Evolutionary conservation across 2,888 invertebrate species (phyloP).

Genomic region (Pristionchus japonicus): DNA sequence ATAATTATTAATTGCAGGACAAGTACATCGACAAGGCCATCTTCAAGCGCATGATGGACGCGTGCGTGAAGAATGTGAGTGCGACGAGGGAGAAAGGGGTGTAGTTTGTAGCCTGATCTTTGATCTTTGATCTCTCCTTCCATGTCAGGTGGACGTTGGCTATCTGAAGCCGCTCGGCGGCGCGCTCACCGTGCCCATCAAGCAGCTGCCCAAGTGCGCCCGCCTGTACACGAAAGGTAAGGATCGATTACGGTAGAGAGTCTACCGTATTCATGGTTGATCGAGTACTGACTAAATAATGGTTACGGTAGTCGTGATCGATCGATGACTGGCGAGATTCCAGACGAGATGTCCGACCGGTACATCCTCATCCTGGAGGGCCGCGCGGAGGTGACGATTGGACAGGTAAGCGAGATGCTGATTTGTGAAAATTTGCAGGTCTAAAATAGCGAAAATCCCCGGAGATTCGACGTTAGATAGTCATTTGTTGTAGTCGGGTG

Average conservation of each 20-base stretch:
- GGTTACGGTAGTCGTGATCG: too few relatives aligned
- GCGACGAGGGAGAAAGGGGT: too few relatives aligned
- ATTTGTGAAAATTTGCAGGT: background rate
- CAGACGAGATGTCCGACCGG: conserved; percentile 21
- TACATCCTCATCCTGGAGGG: conserved; percentile 46
- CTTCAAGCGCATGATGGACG: background rate
- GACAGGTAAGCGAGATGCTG: conserved; percentile 30
- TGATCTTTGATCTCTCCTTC: conserved; percentile 25
- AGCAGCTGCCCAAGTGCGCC: conserved; percentile 31
- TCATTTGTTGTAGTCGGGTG: background rate
- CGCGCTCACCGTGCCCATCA: conserved; percentile 22
- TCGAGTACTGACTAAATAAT: too few relatives aligned
- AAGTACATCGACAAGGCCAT: conserved; percentile 42
- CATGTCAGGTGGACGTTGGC: conserved; percentile 27
- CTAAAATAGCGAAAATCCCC: background rate
- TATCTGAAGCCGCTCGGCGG: conserved; percentile 34
- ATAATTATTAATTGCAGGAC: background rate
- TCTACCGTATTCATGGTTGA: too few relatives aligned
- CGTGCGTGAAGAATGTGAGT: conserved; percentile 38
- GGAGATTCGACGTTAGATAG: background rate
- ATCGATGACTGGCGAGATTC: background rate
- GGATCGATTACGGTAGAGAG: too few relatives aligned
- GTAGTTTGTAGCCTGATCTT: background rate
- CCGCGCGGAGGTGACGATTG: conserved; percentile 36
- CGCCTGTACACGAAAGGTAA: conserved; percentile 16